Base-by-base conservation (phyloP, 1,140 invertebrate species). In the Tetramorium parvispinum region DNA sequence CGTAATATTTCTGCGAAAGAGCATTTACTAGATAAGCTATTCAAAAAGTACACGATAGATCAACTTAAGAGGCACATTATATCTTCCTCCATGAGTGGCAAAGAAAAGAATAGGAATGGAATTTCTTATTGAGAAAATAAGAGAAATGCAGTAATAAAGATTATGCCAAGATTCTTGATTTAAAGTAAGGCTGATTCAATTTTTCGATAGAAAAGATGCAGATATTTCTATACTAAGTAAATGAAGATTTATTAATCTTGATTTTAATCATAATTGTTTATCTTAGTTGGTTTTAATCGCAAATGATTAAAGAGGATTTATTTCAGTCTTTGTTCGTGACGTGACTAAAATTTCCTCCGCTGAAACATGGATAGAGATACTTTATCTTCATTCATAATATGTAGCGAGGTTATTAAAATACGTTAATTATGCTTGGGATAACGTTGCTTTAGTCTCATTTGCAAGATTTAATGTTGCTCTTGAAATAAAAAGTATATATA, bases 11-110 rank as follows among this genome's bases (percentile, higher is more conserved):
- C 68, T 43, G 53, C 3, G 11, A 27, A 51, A 61, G 37, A 81
- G 79, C 55, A 61, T 24, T 11, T 79, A 51, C 24, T 21, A 32
- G 61, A 79, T 77, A 86, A 86, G 40, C 27, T 76, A 11, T 10
- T 43, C 43, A 77, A 88, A 32, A 57, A 77, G 43, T 68, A 73
- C 18, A 76, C 59, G 82, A 85, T 75, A 88, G 81, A 53, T 88
- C 53, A 86, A 88, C 40, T 37, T 86, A 49, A 40, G 57, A n/a
- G 43, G 6, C 73, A 86, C 76, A 49, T 71, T 61, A 66, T 81
- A 53, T 46, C 49, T 55, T 10, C 10, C 21, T 49, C 16, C 37
- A 24, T 40, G 5, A n/a, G 0, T 18, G 51, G 24, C 61, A 55
- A 32, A 49, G 59, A n/a, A 75, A 77, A 63, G 40, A 59, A 10